Evolutionary conservation across 2,888 invertebrate species (phyloP).

Genomic region (Eupithecia subumbrata): DNA sequence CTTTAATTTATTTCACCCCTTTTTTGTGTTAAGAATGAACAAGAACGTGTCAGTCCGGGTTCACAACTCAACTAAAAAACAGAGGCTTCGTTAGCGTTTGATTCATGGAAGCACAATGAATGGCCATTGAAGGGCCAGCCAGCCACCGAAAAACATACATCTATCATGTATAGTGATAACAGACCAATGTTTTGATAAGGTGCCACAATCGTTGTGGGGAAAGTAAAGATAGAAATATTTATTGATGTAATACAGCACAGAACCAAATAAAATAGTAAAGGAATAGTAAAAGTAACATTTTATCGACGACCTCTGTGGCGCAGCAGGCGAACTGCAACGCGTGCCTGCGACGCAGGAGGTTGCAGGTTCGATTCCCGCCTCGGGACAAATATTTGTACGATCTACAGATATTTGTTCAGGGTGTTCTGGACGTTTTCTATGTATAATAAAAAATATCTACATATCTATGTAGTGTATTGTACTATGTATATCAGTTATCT

Average conservation of each 20-base stretch:
- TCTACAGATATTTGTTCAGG: too few species aligned
- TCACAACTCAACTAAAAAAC: neutral
- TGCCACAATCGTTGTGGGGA: neutral
- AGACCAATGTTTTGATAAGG: neutral
- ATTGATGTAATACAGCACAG: neutral
- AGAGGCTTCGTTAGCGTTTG: conserved; percentile 5
- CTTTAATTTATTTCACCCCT: neutral
- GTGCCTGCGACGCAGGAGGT: too few species aligned
- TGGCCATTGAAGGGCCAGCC: neutral
- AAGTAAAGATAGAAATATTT: neutral
- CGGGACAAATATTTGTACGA: too few species aligned
- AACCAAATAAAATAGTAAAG: neutral
- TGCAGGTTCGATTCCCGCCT: too few species aligned
- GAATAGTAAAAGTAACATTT: neutral
- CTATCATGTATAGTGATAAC: neutral
- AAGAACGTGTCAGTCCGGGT: neutral
- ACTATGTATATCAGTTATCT: too few species aligned
- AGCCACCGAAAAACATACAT: neutral
- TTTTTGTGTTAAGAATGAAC: neutral
- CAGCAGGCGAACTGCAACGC: too few species aligned
- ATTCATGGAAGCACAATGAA: conserved; percentile 2
- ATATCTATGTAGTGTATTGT: too few species aligned
- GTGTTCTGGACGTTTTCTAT: too few species aligned
- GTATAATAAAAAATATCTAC: too few species aligned
- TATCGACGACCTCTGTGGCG: too few species aligned